Evolutionary conservation across 2,113 vertebrate species (phyloP), one percentile per base, ranked within the genome.

Genomic region (Capreolus pygargus): DNA sequence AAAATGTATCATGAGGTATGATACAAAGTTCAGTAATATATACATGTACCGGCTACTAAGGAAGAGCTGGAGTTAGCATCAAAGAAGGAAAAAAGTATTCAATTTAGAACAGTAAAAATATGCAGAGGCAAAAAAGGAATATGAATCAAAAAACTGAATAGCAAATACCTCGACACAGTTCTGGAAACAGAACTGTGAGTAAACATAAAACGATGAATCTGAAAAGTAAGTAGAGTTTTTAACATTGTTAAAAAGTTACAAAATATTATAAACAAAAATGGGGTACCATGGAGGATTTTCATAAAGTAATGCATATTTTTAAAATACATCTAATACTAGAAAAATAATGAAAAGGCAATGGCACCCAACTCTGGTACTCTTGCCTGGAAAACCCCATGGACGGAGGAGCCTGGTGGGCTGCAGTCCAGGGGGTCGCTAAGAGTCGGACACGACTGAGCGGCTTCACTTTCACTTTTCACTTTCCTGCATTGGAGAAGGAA

Each of bases 391-490:
- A 50, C 13, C 12, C 47, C 47, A 50, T 50, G 12, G 47, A 50
- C 1, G 12, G 47, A 50, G 47, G 47, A 50, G 47, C 47, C 47
- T 50, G 13, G 47, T 50, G 13, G 47, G 47, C 47, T 50, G 47
- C 47, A 50, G 12, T 50, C 47, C 47, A 50, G 13, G 47, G 12
- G 47, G 47, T 50, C 3, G 47, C 47, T 50, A 50, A 50, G 47
- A 50, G 47, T 50, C 47, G 2, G 47, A 50, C 2, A 13, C 2
- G 1, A 50, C 47, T 13, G 47, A 13, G 3, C 2, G 12, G 13
- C 47, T 50, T 50, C 47, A 50, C 47, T 50, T 50, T 50, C 47
- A 50, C 47, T 50, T 50, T 50, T 50, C 47, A 50, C 12, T 50
- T 3, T 50, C 47, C 2, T 50, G 47, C 47, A 50, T 50, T 50